These are phyloP conservation scores for Protomyctophum bolini DNA, from an alignment of 2,113 vertebrate species.

Conservation along the genomic window DNA sequence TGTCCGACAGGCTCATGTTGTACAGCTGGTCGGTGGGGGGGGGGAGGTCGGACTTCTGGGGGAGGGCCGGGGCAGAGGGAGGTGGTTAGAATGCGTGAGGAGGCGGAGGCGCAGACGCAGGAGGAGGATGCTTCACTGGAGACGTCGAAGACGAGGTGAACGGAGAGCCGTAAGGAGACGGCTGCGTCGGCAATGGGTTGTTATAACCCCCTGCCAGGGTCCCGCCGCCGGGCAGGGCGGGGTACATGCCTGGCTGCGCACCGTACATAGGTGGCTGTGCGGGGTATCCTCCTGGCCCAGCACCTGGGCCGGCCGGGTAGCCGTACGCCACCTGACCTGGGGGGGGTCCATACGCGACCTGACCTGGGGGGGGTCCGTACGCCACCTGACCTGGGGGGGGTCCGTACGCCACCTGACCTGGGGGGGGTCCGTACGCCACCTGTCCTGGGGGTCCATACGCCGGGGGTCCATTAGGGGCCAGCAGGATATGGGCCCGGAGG, in stretches of 20 bases:
- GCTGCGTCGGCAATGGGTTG: slow-evolving; percentile 29
- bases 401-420: too few relatives aligned
- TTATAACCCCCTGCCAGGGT: slow-evolving; percentile 26
- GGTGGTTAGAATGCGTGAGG: slow-evolving; percentile 3
- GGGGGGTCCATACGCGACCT: too few relatives aligned
- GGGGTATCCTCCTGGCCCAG: slow-evolving; percentile 4
- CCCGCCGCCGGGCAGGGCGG: slow-evolving; percentile 12
- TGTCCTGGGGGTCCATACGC: too few relatives aligned
- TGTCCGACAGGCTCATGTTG: not conserved
- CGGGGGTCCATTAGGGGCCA: slow-evolving; percentile 3
- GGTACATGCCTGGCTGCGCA: slow-evolving; percentile 9
- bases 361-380: too few relatives aligned
- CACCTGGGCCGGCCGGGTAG: too few relatives aligned
- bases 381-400: too few relatives aligned
- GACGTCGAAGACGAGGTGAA: slow-evolving; percentile 44
- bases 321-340: too few relatives aligned
- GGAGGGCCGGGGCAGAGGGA: slow-evolving; percentile 13
- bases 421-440: too few relatives aligned
- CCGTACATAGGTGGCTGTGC: slow-evolving; percentile 1
- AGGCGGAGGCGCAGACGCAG: slow-evolving; percentile 27
- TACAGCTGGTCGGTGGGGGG: not conserved
- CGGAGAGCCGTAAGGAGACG: slow-evolving; percentile 39
- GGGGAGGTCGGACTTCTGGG: not conserved
- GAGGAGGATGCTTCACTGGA: slow-evolving; percentile 49
- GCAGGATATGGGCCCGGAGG: slow-evolving; percentile 18